Base-by-base conservation (phyloP, 2,888 invertebrate species). In the Latheticus oryzae region DNA sequence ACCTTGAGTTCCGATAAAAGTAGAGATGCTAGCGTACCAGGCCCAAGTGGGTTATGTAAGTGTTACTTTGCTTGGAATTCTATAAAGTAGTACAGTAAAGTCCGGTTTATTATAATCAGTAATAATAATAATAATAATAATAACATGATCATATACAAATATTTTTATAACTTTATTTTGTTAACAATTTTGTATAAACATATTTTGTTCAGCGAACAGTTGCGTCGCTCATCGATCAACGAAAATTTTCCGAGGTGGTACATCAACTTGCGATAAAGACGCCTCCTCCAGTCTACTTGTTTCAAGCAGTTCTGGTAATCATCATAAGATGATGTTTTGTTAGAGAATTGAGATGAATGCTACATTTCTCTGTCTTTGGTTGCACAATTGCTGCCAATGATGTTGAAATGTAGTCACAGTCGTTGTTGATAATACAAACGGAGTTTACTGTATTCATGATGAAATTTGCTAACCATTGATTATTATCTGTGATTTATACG, bases 1-100 rank as follows among this genome's bases (percentile, higher is more conserved):
- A 57, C 69, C 12, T 61, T 66, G 35, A 63, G 55, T 43, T 30
- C 53, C 75, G 81, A 69, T 76, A 80, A 69, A 79, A 81, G 66
- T 77, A 57, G 62, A 42, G 65, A 64, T 13, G 65, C 72, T 30
- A 61, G 60, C 23, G 62, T 66, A 4, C 67, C 74, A 5, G 73
- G 75, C 23, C 69, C 73, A 1, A 75, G 76, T 55, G 75, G 76
- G 30, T 61, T 76, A 62, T 69, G 76, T 75, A 71, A 71, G 72
- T n/a, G n/a, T n/a, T n/a, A n/a, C n/a, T n/a, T n/a, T n/a, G n/a
- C n/a, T n/a, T n/a, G n/a, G n/a, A n/a, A n/a, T n/a, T n/a, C n/a
- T n/a, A n/a, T n/a, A n/a, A n/a, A n/a, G n/a, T 12, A 23, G 47
- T 40, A 40, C 40, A 40, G 40, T 40, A 40, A 40, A 40, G 40